Conservation (phyloP, 2,797 vertebrate species). For the Pipistrellus nathusii region DNA sequence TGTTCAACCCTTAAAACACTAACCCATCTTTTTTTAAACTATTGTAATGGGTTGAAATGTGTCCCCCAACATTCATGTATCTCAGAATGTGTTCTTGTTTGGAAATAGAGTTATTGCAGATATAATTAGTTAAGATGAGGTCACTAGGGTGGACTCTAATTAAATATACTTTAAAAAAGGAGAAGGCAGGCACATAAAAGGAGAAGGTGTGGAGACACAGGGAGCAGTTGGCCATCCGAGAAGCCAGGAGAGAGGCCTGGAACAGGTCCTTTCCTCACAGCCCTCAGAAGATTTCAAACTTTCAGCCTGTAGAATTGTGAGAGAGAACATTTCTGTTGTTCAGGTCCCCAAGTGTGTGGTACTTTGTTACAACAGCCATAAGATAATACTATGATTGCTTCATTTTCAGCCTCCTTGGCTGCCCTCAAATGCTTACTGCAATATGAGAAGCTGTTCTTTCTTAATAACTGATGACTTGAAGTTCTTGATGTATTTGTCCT, state of each 20-base stretch:
- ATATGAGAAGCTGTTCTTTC: not conserved
- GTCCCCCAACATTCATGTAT: not conserved
- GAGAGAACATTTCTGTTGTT: not conserved
- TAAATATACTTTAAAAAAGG: not conserved
- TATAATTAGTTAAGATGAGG: not conserved
- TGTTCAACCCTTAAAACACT: not conserved
- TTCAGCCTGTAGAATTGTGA: not conserved
- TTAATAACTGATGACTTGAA: not conserved
- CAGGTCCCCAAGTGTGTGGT: not conserved
- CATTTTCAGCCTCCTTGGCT: not conserved
- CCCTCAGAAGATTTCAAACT: not conserved
- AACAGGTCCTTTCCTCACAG: not conserved
- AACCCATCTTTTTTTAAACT: not conserved
- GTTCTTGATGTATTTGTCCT: not conserved
- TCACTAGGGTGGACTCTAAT: not conserved
- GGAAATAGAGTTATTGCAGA: not conserved
- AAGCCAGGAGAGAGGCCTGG: not conserved
- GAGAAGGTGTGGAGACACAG: not conserved
- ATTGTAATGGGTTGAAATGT: not conserved
- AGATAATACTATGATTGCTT: not conserved
- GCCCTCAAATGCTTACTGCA: not conserved
- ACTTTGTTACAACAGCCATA: not conserved
- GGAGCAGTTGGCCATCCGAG: not conserved
- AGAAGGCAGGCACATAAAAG: not conserved
- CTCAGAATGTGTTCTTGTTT: not conserved